Base-by-base conservation (phyloP, 2,113 vertebrate genomes). In the Silurus meridionalis region DNA sequence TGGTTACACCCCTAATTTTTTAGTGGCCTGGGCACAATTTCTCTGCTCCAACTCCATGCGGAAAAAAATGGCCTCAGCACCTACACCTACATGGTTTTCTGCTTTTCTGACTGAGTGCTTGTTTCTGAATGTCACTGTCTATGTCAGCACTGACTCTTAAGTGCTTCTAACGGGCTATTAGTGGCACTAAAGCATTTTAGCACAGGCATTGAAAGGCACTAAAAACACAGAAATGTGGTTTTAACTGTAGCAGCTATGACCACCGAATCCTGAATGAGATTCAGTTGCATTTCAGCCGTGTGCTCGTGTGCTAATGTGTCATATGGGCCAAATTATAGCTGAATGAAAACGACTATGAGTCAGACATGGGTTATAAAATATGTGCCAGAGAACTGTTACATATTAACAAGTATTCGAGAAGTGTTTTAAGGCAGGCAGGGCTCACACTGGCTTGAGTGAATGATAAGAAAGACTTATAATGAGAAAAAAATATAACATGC, bases 81-180 rank as follows among this genome's bases (percentile, higher is more conserved):
- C 58, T 53, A 82, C 83, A 84, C 61, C 77, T 55, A 77, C 71
- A n/a, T 83, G 87, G 81, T 87, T 89, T 87, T 53, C 89, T 90
- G 92, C 13, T 78, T 78, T 78, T 52, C 52, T 78, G 74, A 91
- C 90, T 93, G 90, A 86, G 85, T 90, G 89, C 88, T 90, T 80
- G 84, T 86, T 89, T 87, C 88, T 91, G 90, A 89, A 91, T 92
- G 91, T 94, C 92, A 90, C 89, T 89, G 87, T 92, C 92, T 94
- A 92, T 91, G 89, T 83, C 86, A 88, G 88, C 88, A 84, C 88
- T 85, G 87, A 90, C 90, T 93, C 93, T 92, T 94, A 94, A 94
- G 93, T 91, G 91, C 91, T 92, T 94, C 92, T 86, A 93, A 88
- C 90, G 90, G 88, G 92, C 93, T 92, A 94, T 95, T 94, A 94